phyloP scores from a whole-genome alignment of 1,140 invertebrate species.

The Drosophila miranda region DNA sequence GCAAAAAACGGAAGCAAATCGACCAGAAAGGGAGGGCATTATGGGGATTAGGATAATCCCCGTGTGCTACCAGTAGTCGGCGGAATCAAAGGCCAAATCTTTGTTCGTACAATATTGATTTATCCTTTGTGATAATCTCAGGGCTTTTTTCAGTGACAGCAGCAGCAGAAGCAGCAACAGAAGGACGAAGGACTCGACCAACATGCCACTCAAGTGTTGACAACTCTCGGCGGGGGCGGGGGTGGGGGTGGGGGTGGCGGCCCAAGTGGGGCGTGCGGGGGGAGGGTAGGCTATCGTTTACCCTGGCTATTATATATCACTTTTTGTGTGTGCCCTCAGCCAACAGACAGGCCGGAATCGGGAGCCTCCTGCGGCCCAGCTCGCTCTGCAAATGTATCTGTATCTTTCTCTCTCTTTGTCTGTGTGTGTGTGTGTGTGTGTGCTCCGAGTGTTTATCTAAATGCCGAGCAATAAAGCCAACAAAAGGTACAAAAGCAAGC shows the following conservation, averaged over 20 bases:
- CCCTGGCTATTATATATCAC: slow-evolving; percentile 48
- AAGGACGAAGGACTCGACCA: slow-evolving; percentile 19
- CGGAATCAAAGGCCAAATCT: slow-evolving; percentile 35
- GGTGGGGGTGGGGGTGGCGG: background rate
- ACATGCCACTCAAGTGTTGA: slow-evolving; percentile 49
- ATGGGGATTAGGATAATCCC: slow-evolving; percentile 24
- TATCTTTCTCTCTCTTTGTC: slow-evolving; percentile 10
- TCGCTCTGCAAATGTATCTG: background rate
- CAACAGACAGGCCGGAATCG: slow-evolving; percentile 31
- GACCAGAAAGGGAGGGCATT: slow-evolving; percentile 8
- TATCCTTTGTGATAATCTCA: slow-evolving; percentile 43
- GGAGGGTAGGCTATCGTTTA: slow-evolving; percentile 23
- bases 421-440: slow-evolving; percentile 8
- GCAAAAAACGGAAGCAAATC: slow-evolving; percentile 24
- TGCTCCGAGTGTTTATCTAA: slow-evolving; percentile 38
- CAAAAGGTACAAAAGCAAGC: slow-evolving; percentile 51
- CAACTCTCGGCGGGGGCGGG: slow-evolving; percentile 17
- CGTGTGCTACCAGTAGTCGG: slow-evolving; percentile 27
- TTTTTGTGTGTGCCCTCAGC: slow-evolving; percentile 36
- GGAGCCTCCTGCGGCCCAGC: slow-evolving; percentile 14
- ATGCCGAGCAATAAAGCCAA: slow-evolving; percentile 39
- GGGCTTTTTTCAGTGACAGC: slow-evolving; percentile 5
- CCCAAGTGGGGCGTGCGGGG: background rate
- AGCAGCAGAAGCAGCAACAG: background rate
- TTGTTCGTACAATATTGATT: slow-evolving; percentile 43